Evolutionary conservation across 2,888 invertebrate genomes (phyloP).

Genomic region (Drosophila tanythrix): DNA sequence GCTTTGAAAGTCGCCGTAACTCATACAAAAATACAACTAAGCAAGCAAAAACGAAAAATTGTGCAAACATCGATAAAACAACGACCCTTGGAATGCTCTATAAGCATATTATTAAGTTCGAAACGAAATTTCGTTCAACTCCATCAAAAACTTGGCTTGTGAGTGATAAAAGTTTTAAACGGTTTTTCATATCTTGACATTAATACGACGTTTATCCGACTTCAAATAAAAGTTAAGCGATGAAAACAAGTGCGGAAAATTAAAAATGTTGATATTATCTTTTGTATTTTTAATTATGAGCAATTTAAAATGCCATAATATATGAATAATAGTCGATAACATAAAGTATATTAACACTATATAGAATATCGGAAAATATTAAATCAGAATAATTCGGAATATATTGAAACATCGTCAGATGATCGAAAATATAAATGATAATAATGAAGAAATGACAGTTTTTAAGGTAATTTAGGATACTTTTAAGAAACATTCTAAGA

Average conservation of each 20-base stretch:
- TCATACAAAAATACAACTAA: constrained; percentile 51
- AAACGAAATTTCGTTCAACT: background rate
- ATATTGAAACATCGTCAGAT: background rate
- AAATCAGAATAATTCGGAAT: background rate
- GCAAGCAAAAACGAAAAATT: constrained; percentile 14
- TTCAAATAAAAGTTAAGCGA: background rate
- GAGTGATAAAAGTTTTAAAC: background rate
- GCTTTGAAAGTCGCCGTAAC: constrained; percentile 76
- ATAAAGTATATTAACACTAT: background rate
- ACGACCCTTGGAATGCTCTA: constrained; percentile 25
- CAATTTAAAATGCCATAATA: background rate
- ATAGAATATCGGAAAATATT: background rate
- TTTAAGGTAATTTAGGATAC: background rate
- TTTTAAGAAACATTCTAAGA: background rate
- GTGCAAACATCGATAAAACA: constrained; percentile 3
- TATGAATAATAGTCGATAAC: background rate
- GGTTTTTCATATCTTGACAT: background rate
- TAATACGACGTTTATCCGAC: background rate
- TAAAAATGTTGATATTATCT: background rate
- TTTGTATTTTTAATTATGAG: background rate
- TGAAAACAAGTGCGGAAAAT: background rate
- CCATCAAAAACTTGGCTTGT: background rate
- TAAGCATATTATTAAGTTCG: background rate
- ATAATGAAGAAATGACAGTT: background rate
- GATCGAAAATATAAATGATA: background rate